phyloP scores from a whole-genome alignment of 2,113 vertebrate genomes.

The Tapirus terrestris region DNA sequence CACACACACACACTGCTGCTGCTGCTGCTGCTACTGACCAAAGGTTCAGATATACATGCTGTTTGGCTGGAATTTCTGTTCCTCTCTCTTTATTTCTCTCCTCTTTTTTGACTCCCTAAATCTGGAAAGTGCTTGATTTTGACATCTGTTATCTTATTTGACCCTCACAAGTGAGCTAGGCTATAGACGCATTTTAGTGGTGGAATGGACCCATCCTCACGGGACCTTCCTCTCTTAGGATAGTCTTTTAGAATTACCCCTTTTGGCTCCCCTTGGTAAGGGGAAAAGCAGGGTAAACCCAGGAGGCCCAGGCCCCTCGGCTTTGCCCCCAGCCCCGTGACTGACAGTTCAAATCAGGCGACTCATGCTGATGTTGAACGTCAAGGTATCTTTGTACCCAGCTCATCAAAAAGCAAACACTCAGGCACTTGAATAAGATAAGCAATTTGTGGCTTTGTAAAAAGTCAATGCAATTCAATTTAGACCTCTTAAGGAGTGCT shows the following conservation, averaged over 20 bases:
- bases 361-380: slow-evolving; percentile 16
- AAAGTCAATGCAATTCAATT: slow-evolving; percentile 84
- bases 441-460: slow-evolving; percentile 82
- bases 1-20: neutral
- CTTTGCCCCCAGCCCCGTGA: neutral
- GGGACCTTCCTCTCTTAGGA: neutral
- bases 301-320: neutral
- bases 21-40: neutral
- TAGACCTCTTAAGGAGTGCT: slow-evolving; percentile 77
- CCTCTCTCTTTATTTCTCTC: neutral
- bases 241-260: neutral
- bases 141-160: neutral
- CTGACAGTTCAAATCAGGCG: slow-evolving; percentile 16
- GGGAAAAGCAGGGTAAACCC: neutral
- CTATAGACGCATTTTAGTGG: no score
- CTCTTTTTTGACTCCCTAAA: neutral
- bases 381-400: slow-evolving; percentile 65
- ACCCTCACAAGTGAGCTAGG: neutral
- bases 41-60: neutral
- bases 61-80: neutral
- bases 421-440: slow-evolving; percentile 76
- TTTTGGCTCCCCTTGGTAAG: neutral
- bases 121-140: slow-evolving; percentile 4
- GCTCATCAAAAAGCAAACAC: slow-evolving; percentile 78
- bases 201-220: neutral